These are phyloP conservation scores for Argentina silus DNA, from an alignment of 2,797 vertebrate genomes.

Conservation along the genomic window DNA sequence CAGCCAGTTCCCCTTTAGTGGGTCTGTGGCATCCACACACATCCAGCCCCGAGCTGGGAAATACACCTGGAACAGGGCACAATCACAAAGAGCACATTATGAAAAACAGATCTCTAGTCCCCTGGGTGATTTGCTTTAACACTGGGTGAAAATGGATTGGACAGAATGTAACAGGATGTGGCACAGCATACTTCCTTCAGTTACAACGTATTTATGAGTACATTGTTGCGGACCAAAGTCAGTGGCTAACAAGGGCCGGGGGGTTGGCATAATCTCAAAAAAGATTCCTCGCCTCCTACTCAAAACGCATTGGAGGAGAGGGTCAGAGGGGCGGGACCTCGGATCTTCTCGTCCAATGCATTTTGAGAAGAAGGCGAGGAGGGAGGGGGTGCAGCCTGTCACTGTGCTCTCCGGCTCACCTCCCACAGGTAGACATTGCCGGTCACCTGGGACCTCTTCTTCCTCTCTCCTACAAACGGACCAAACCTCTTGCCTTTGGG, in stretches of 20 bases:
- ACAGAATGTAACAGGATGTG: too few relatives aligned
- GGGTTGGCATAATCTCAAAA: too few relatives aligned
- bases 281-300: too few relatives aligned
- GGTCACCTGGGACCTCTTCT: conserved; percentile 93
- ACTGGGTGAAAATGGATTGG: too few relatives aligned
- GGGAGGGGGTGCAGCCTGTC: neutral
- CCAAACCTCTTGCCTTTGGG: conserved; percentile 92
- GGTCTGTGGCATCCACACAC: conserved; percentile 94
- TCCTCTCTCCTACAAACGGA: conserved; percentile 92
- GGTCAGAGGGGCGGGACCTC: too few relatives aligned
- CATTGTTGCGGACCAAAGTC: too few relatives aligned
- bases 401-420: conserved; percentile 73
- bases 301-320: too few relatives aligned
- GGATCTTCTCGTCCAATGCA: too few relatives aligned
- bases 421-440: conserved; percentile 98
- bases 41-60: conserved; percentile 95
- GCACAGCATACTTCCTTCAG: too few relatives aligned
- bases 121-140: neutral
- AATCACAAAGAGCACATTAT: neutral
- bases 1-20: conserved; percentile 91
- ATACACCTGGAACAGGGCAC: conserved; percentile 80
- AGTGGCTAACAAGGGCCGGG: too few relatives aligned
- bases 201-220: too few relatives aligned
- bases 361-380: neutral
- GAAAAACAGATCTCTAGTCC: neutral